Percentiles rank a stretch among this genome's conserved stretches.
Conservation (phyloP, 1,140 invertebrate genomes). For the Drosophila pallidifrons region DNA sequence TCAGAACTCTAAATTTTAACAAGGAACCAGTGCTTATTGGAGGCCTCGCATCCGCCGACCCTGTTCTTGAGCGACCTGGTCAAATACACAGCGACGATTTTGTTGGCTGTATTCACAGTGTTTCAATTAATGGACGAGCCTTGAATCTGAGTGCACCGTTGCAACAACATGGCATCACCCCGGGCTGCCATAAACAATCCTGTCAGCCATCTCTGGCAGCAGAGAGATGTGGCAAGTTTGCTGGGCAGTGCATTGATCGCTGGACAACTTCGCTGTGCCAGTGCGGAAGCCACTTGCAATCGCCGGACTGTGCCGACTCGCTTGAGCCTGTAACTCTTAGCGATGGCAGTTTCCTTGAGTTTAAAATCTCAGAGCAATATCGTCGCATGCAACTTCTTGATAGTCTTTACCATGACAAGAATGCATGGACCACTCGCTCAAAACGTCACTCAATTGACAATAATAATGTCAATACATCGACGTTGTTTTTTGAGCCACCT, state of each 20-base stretch:
- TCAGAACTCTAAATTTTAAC: conserved; percentile 96
- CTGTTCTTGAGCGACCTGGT: conserved; percentile 93
- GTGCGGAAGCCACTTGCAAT: conserved; percentile 89
- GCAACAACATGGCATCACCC: conserved; percentile 89
- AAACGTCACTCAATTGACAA: conserved; percentile 56
- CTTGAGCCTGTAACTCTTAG: conserved; percentile 92
- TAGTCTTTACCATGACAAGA: conserved; percentile 90
- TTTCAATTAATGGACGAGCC: conserved; percentile 93
- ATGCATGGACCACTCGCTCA: conserved; percentile 86
- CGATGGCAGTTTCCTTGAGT: conserved; percentile 92
- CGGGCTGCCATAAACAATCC: conserved; percentile 89
- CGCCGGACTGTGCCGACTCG: conserved; percentile 92
- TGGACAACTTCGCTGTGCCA: conserved; percentile 91
- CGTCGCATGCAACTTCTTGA: conserved; percentile 93
- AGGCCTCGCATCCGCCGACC: conserved; percentile 92
- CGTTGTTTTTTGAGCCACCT: conserved; percentile 84
- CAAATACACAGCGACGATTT: conserved; percentile 96
- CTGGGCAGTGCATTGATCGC: conserved; percentile 91
- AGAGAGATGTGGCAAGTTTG: conserved; percentile 87
- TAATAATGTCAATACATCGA: conserved; percentile 47
- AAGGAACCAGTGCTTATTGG: conserved; percentile 94
- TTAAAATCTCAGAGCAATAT: conserved; percentile 93
- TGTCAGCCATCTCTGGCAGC: conserved; percentile 86
- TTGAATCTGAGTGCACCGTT: conserved; percentile 92
- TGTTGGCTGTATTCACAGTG: conserved; percentile 96